These are phyloP conservation scores for Edolisoma coerulescens DNA, from an alignment of 2,113 vertebrate species.

Conservation along the genomic window DNA sequence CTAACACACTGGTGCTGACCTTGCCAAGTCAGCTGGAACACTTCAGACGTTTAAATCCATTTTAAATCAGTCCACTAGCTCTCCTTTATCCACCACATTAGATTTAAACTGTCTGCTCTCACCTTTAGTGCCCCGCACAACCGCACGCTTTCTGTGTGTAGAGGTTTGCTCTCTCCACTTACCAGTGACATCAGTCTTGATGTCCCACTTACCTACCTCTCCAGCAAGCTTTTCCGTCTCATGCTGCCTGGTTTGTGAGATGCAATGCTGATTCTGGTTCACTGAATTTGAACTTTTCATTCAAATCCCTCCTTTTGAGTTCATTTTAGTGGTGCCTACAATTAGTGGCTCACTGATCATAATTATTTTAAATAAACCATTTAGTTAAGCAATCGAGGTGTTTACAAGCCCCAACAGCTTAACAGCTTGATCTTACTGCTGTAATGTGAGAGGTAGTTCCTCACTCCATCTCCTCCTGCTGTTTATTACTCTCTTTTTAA, in stretches of 20 bases:
- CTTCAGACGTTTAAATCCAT: background rate
- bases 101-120: background rate
- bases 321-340: background rate
- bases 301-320: background rate
- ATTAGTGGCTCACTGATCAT: constrained; percentile 34
- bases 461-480: constrained; percentile 40
- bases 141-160: background rate
- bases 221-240: background rate
- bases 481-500: constrained; percentile 46
- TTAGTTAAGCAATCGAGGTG: constrained; percentile 19
- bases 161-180: background rate
- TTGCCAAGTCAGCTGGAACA: background rate
- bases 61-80: background rate
- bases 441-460: constrained; percentile 6
- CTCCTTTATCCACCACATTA: background rate
- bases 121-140: background rate
- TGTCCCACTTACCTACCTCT: background rate
- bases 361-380: constrained; percentile 60
- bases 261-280: background rate
- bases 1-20: background rate
- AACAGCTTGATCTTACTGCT: constrained; percentile 38
- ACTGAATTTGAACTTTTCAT: constrained; percentile 7
- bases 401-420: constrained; percentile 53
- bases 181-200: background rate
- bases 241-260: background rate